Evolutionary conservation across 2,797 vertebrate genomes (phyloP).

Genomic region (Heteromormyrus szaboi): DNA sequence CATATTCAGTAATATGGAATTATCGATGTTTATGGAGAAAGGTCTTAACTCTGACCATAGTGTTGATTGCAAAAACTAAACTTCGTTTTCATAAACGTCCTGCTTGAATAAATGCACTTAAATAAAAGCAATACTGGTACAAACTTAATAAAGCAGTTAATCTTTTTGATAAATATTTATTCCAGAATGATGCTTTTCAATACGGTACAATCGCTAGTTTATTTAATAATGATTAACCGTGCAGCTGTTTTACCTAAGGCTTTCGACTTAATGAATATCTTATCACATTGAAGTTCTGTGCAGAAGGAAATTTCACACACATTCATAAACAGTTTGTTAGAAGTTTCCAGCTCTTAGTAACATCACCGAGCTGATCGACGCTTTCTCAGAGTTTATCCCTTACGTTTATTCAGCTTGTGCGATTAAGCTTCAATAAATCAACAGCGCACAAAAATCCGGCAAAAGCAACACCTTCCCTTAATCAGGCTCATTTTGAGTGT

Average conservation of each 20-base stretch:
- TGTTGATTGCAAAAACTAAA: neutral
- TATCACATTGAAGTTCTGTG: neutral
- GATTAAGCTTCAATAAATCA: neutral
- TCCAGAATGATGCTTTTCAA: neutral
- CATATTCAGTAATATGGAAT: neutral
- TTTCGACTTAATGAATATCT: neutral
- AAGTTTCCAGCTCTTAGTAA: neutral
- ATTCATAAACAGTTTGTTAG: neutral
- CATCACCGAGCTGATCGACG: neutral
- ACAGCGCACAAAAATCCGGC: neutral
- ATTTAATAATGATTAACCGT: neutral
- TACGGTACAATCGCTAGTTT: neutral
- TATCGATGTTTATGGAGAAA: neutral
- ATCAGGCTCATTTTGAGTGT: neutral
- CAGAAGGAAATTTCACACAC: neutral
- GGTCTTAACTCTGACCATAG: neutral
- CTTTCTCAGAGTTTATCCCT: neutral
- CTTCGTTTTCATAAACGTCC: neutral
- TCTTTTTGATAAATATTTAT: neutral
- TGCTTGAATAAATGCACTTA: neutral
- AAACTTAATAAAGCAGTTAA: neutral
- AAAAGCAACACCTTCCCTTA: neutral
- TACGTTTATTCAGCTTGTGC: neutral
- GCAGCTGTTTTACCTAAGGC: neutral
- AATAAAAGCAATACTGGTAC: neutral